phyloP scores from a whole-genome alignment of 2,888 invertebrate species.

The Drosophila koepferae region DNA sequence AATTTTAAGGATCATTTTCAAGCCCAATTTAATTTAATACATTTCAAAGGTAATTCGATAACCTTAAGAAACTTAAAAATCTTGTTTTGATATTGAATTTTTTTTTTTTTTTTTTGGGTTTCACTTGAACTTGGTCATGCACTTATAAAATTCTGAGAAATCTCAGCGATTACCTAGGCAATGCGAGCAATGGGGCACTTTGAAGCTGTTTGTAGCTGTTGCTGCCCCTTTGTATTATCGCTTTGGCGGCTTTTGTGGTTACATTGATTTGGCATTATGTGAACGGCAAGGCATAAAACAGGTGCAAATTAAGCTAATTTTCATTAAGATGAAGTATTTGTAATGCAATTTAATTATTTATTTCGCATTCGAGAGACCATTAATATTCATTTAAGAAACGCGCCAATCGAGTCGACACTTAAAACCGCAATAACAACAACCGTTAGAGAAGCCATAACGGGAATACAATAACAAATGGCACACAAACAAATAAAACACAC shows the following conservation, averaged over 20 bases:
- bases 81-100: background rate
- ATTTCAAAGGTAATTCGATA: conserved; percentile 37
- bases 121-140: background rate
- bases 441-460: conserved; percentile 51
- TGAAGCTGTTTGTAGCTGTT: background rate
- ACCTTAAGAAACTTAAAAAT: conserved; percentile 29
- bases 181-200: background rate
- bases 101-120: background rate
- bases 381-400: conserved; percentile 63
- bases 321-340: conserved; percentile 17
- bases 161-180: background rate
- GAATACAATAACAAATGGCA: conserved; percentile 38
- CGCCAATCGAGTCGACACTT: conserved; percentile 61
- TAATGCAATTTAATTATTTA: conserved; percentile 53
- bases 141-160: conserved; percentile 4
- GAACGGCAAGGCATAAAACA: background rate
- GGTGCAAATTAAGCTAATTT: conserved; percentile 18
- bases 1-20: background rate
- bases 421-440: conserved; percentile 56
- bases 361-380: conserved; percentile 57
- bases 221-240: conserved; percentile 1
- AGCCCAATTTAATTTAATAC: conserved; percentile 15
- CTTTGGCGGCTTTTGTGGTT: background rate
- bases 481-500: conserved; percentile 38
- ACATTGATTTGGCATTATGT: conserved; percentile 4